phyloP scores from a whole-genome alignment of 2,797 vertebrate species.

The Mastacembelus armatus region DNA sequence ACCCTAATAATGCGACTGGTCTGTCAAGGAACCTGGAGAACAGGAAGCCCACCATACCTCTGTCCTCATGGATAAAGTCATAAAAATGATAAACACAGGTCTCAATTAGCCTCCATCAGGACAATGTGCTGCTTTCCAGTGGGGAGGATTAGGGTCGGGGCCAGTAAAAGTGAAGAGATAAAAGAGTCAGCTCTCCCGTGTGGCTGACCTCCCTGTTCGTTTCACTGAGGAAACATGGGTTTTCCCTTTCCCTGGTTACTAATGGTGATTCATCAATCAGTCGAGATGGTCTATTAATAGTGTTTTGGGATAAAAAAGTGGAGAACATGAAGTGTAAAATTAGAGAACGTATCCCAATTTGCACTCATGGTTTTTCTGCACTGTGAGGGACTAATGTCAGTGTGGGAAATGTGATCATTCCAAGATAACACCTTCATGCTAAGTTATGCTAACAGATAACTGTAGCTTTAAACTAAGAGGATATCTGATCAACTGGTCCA shows the following conservation, averaged over 20 bases:
- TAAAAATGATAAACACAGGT: conserved; percentile 86
- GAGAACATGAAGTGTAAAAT: conserved; percentile 35
- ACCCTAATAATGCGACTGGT: conserved; percentile 81
- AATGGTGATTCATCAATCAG: conserved; percentile 66
- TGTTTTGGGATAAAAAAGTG: conserved; percentile 26
- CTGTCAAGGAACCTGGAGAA: conserved; percentile 74
- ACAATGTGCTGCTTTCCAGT: conserved; percentile 70
- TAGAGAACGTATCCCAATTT: conserved; percentile 30
- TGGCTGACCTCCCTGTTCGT: conserved; percentile 64
- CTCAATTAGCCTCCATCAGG: conserved; percentile 77
- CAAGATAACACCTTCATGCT: too few species aligned
- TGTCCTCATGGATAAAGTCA: conserved; percentile 87
- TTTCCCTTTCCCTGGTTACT: conserved; percentile 67
- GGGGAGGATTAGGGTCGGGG: conserved; percentile 61
- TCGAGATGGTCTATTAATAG: conserved; percentile 66
- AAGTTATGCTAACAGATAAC: too few species aligned
- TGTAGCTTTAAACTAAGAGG: too few species aligned
- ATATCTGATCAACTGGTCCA: too few species aligned
- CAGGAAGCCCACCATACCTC: conserved; percentile 82
- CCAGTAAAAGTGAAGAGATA: conserved; percentile 74
- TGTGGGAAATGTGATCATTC: too few species aligned
- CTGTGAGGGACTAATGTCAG: too few species aligned
- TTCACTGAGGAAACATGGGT: conserved; percentile 69
- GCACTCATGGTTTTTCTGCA: too few species aligned
- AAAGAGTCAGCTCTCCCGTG: conserved; percentile 65